Percentiles rank a stretch among this genome's conserved stretches.
phyloP scores from a whole-genome alignment of 2,797 vertebrate genomes.

The Argya squamiceps region DNA sequence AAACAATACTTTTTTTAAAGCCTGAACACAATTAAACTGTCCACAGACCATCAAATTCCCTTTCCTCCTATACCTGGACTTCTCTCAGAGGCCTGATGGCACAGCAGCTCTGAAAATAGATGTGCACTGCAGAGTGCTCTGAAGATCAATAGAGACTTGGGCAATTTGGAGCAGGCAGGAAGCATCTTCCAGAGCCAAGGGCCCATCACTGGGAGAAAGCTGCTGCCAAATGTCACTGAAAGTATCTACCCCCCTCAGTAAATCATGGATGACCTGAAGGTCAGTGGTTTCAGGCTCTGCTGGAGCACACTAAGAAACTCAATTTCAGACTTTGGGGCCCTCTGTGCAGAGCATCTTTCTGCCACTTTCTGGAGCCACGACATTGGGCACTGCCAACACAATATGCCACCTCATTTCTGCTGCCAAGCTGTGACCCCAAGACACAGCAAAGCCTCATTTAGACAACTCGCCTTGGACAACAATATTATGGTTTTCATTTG shows the following conservation, averaged over 20 bases:
- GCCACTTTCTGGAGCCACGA: background rate
- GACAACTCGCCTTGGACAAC: background rate
- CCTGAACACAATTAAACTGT: background rate
- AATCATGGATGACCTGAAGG: background rate
- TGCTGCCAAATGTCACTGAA: background rate
- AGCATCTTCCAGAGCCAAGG: conserved; percentile 26
- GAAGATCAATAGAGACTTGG: conserved; percentile 10
- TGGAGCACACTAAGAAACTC: conserved; percentile 18
- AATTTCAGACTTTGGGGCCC: background rate
- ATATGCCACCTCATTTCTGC: conserved; percentile 11
- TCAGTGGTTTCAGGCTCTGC: conserved; percentile 25
- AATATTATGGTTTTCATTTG: rapidly evolving
- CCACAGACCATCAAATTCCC: background rate
- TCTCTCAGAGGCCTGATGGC: background rate
- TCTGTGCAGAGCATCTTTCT: background rate
- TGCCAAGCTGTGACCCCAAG: conserved; percentile 23
- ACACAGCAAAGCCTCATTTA: background rate
- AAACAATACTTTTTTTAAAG: background rate
- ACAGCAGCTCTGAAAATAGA: conserved; percentile 4
- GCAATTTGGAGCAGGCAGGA: background rate
- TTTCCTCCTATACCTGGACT: background rate
- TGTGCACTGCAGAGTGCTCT: background rate
- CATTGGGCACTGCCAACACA: background rate
- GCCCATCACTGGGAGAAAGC: background rate
- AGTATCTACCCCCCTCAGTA: background rate